Conservation (phyloP, 2,113 vertebrate species). For the Excalfactoria chinensis region DNA sequence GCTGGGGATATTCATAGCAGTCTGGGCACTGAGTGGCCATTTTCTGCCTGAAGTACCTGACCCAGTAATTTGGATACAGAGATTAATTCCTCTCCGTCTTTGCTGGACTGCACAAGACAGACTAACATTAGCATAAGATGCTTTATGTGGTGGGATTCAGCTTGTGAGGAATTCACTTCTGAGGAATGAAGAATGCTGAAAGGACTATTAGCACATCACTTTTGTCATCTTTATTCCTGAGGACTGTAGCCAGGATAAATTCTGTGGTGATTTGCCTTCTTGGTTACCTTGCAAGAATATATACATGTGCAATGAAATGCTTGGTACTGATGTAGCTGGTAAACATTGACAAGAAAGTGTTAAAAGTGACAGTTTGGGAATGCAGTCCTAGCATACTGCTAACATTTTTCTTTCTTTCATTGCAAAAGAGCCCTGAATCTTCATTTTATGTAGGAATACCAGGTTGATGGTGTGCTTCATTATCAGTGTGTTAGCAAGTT, state of each 20-base stretch:
- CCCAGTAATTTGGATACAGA: not conserved
- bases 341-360: accelerated
- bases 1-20: not conserved
- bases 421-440: not conserved
- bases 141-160: not conserved
- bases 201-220: not conserved
- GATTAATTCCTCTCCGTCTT: not conserved
- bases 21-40: not conserved
- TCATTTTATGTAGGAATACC: not conserved
- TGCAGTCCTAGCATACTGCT: not conserved
- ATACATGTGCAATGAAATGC: accelerated
- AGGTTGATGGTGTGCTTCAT: not conserved
- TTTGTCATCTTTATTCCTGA: not conserved
- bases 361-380: not conserved
- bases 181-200: not conserved
- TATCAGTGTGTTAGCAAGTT: not conserved
- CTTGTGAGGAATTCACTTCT: not conserved
- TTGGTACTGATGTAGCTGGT: not conserved
- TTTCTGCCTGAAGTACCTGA: not conserved
- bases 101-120: not conserved
- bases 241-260: not conserved
- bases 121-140: no score
- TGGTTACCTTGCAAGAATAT: not conserved
- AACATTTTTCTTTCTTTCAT: not conserved
- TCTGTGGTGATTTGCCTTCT: not conserved